Evolutionary conservation across 1,140 invertebrate species (phyloP), one percentile per base, ranked within the genome.

Genomic region (Sminthurides bifidus): DNA sequence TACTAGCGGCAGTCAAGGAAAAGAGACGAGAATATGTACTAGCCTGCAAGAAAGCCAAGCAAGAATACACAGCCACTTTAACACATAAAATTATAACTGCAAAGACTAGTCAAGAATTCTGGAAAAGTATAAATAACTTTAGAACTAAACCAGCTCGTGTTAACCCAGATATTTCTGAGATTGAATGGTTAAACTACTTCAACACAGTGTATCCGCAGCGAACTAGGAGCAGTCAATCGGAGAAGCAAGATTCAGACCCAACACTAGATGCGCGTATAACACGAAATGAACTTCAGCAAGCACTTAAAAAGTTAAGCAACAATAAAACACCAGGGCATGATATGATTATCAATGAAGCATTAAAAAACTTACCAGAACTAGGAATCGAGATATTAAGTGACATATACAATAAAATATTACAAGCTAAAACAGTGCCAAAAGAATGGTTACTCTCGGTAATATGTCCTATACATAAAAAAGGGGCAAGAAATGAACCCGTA

Each of bases 261-360:
- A n/a, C n/a, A n/a, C n/a, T 48, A 3, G 26, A 48, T 30, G 5
- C 2, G 10, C 45, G 26, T 2, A 21, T 54, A n/a, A 31, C 4
- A 15, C 14, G 31, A 19, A 6, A 19, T 1, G 53, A 55, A 33
- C 3, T 48, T 5, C 26, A 48, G 3, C 12, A 17, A 14, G 43
- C 30, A 1, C 3, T 48, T 12, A 48, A 37, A 55, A 48, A 46
- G 21, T 15, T 38, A 6, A 14, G 5, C 35, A 55, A 12, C 1
- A 8, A 31, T 2, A 58, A 58, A 26, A 24, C 43, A 2, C 35
- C 56, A 35, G 49, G 50, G 19, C 15, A 2, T 26, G 56, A 53
- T 21, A 21, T 21, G 19, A 58, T 58, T 4, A 19, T 44, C 3
- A 58, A 58, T 45, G 56, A 58, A 48, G 17, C 31, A 12, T 58